phyloP scores from a whole-genome alignment of 2,888 invertebrate genomes.

The Entomobrya multifasciata region DNA sequence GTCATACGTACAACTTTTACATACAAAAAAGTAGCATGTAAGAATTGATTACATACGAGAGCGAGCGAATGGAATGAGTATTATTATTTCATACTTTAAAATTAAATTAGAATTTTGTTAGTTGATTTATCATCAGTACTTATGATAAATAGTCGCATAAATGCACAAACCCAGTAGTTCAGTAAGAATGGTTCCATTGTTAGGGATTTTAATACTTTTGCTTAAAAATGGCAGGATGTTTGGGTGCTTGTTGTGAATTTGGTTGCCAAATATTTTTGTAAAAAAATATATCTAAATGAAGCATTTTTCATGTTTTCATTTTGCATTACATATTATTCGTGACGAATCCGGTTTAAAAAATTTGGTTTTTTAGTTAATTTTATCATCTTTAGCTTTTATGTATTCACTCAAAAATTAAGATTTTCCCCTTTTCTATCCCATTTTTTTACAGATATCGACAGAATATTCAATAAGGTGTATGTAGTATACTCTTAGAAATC shows the following conservation, averaged over 20 bases:
- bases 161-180: not conserved
- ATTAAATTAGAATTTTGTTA: too few relatives aligned
- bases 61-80: constrained; percentile 40
- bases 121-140: not conserved
- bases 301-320: constrained; percentile 54
- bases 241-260: constrained; percentile 73
- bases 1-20: not conserved
- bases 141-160: not conserved
- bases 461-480: constrained; percentile 54
- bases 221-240: constrained; percentile 61
- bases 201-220: constrained; percentile 5
- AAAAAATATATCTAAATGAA: constrained; percentile 50
- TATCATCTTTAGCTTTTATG: too few relatives aligned
- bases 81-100: not conserved
- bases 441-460: constrained; percentile 70
- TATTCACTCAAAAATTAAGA: constrained; percentile 37
- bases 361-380: constrained; percentile 21
- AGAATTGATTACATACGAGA: too few relatives aligned
- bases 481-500: too few relatives aligned
- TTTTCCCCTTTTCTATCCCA: constrained; percentile 61
- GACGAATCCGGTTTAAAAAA: constrained; percentile 69
- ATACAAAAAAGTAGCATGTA: not conserved
- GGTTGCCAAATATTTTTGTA: constrained; percentile 72
- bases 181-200: not conserved
- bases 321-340: constrained; percentile 54